These are phyloP conservation scores for Lepilemur ruficaudatus DNA, from an alignment of 2,797 vertebrate genomes.

Conservation along the genomic window DNA sequence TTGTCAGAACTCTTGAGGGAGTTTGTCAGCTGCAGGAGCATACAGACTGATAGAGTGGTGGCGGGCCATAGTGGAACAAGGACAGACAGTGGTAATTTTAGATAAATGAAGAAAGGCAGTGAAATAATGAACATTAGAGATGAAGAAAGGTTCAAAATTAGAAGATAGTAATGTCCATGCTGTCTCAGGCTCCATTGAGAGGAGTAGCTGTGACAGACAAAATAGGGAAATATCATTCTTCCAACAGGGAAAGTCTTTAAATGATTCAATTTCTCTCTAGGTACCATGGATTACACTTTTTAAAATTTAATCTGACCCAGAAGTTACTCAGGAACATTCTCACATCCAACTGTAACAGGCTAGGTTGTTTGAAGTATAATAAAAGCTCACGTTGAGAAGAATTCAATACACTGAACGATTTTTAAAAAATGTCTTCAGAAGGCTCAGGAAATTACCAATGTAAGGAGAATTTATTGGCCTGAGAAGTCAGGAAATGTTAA, in stretches of 20 bases:
- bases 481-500: background rate
- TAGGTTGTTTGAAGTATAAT: background rate
- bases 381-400: background rate
- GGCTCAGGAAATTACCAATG: background rate
- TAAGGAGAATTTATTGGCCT: background rate
- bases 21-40: background rate
- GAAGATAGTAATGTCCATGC: background rate
- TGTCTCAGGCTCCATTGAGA: background rate
- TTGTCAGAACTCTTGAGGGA: background rate
- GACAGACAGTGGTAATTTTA: background rate
- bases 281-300: background rate
- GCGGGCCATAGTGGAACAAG: background rate
- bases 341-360: background rate
- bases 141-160: background rate
- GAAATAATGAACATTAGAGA: background rate
- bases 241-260: background rate
- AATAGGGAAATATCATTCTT: background rate
- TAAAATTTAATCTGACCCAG: conserved; percentile 1
- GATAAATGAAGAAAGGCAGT: background rate
- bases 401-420: background rate
- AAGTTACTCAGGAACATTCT: background rate
- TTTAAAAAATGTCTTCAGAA: background rate
- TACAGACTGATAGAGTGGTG: background rate
- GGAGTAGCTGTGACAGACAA: background rate
- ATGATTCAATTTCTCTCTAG: background rate